phyloP scores from a whole-genome alignment of 2,888 invertebrate species.

The Rotaria sp. region DNA sequence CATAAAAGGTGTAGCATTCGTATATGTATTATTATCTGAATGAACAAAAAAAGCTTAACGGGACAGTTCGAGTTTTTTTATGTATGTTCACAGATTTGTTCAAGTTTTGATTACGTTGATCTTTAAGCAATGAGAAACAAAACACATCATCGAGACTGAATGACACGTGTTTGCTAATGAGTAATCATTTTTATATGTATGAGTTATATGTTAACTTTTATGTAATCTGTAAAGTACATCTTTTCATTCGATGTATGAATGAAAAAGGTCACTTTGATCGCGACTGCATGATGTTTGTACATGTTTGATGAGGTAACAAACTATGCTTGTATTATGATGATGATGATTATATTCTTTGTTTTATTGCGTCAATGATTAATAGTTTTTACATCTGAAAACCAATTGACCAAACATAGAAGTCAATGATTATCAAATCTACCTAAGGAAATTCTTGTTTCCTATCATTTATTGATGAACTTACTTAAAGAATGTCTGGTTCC shows the following conservation, averaged over 20 bases:
- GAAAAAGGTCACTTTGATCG: conserved; percentile 8
- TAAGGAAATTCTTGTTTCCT: not conserved
- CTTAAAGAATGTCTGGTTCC: not conserved
- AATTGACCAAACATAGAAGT: not conserved
- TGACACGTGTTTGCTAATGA: not conserved
- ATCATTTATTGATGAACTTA: not conserved
- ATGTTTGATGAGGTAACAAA: not conserved
- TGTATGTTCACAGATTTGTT: not conserved
- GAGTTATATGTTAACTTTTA: not conserved
- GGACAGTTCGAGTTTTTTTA: not conserved
- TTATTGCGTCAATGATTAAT: not conserved
- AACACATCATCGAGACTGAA: not conserved
- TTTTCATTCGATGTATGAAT: not conserved
- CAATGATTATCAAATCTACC: not conserved
- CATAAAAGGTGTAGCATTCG: not conserved
- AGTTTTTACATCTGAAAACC: not conserved
- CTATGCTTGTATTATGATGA: not conserved
- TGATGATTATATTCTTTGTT: not conserved
- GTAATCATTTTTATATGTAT: not conserved
- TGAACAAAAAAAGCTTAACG: not conserved
- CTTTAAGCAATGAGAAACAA: not conserved
- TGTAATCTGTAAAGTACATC: not conserved
- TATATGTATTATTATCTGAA: not conserved
- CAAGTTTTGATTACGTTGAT: not conserved
- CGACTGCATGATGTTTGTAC: not conserved